Evolutionary conservation across 2,113 vertebrate species (phyloP).

Genomic region (Chitala chitala): DNA sequence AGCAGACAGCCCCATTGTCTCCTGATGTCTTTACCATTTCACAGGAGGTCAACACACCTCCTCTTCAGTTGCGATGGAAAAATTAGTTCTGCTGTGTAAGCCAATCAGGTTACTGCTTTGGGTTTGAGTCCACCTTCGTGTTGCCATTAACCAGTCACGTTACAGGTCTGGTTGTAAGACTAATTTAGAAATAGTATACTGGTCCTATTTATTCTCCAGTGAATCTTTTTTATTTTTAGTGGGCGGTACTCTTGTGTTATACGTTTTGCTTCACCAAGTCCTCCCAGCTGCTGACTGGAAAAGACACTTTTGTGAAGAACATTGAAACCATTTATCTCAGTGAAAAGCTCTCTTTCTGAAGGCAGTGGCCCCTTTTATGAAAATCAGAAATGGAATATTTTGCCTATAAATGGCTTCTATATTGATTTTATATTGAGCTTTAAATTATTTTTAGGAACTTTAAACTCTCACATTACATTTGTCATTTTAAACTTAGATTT

Average conservation of each 20-base stretch:
- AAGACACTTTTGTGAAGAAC: background rate
- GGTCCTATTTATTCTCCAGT: background rate
- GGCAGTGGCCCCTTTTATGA: too few species aligned
- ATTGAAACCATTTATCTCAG: too few species aligned
- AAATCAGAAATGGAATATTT: too few species aligned
- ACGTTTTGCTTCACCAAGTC: background rate
- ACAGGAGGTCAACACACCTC: background rate
- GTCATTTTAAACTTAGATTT: too few species aligned
- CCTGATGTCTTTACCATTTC: background rate
- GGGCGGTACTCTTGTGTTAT: too few species aligned
- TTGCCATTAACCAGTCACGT: background rate
- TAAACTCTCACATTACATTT: too few species aligned
- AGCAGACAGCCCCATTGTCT: constrained; percentile 59
- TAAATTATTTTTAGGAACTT: too few species aligned
- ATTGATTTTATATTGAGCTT: too few species aligned
- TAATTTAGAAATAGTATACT: too few species aligned
- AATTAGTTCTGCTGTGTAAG: background rate
- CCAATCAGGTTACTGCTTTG: too few species aligned
- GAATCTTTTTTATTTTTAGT: background rate
- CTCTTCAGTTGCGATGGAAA: background rate
- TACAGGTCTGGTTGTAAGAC: background rate
- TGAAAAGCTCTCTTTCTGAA: too few species aligned
- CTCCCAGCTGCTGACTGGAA: background rate
- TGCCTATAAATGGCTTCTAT: too few species aligned
- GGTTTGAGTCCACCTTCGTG: background rate